Evolutionary conservation across 2,888 invertebrate genomes (phyloP), one percentile per base, ranked within the genome.

Genomic region (Drosophila rubida): DNA sequence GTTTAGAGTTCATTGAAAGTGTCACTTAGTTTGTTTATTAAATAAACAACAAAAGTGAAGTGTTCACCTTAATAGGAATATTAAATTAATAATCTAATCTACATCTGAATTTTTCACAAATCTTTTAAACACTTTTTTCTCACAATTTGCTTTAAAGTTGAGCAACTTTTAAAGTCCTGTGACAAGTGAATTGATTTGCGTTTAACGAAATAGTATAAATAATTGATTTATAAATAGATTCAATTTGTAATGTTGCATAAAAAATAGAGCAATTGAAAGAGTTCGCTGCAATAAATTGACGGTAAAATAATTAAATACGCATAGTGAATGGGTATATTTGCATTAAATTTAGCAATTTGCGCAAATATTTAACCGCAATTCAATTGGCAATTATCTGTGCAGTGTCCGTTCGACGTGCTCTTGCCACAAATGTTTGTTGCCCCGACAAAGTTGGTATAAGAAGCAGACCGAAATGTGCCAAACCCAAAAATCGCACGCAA

Each of bases 301-400:
- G 27, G 30, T n/a, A 30, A 64, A 14, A 22, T 37, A 64, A 14
- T 16, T 37, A 27, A 62, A 27, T 32, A 46, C 16, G 37, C 22
- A 13, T 14, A 37, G n/a, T 41, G 23, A 4, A 37, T 9, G 19
- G 13, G 9, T 32, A 37, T 14, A 30, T 55, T 16, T 9, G 41
- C 58, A 60, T 67, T 49, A 46, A 48, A 66, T 76, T 70, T 50
- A 53, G 27, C 54, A 59, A 71, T 59, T 77, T 67, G 50, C 54
- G 53, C 68, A 78, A 70, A 78, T 85, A 66, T 74, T 78, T 62
- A 69, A 85, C 82, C 87, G 14, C 86, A 85, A 74, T 70, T 80
- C 58, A 69, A 74, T 73, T 78, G 60, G 48, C 68, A 69, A 62
- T 71, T 71, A 75, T 69, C 5, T 61, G 35, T 51, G 51, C 50